Base-by-base conservation (phyloP, 2,797 vertebrate species). In the Orientallactaga sibirica region DNA sequence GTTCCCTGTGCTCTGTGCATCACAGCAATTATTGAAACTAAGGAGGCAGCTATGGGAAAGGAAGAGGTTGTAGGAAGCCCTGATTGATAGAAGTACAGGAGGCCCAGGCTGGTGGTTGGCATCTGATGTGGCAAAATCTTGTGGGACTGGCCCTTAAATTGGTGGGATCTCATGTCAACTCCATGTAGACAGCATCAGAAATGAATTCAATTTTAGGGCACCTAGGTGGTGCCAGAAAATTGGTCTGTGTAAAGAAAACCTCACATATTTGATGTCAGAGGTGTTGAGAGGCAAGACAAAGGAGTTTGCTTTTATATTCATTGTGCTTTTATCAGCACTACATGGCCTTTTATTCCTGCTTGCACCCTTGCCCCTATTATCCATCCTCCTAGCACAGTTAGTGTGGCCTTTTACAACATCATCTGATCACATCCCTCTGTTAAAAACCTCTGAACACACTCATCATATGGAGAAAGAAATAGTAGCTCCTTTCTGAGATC, bases 251-350 rank as follows among this genome's bases (percentile, higher is more conserved):
- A 62, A 15, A 18, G 25, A 20, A 73, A 66, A 20, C 3, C 27
- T 7, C 10, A 55, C 22, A 66, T 22, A 33, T 58, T 58, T 73
- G 37, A 20, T 66, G 27, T 16, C n/a, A 66, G 67, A 55, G 22
- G 15, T 43, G n/a, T 66, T 66, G 81, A 74, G 25, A 73, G n/a
- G 43, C 41, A 19, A 87, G 66, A 70, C 41, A 71, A 52, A 37
- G 16, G 20, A 58, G 33, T 78, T 78, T 41, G 41, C 55, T 55
- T 77, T 79, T 66, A 58, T 11, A 43, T 64, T 92, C n/a, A 33
- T 62, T 83, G 41, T 89, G 20, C n/a, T 79, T 84, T 93, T 85
- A 71, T 91, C 92, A 90, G 64, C 48, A 78, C 70, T 62, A 22
- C 19, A 66, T 27, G 41, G 85, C 15, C 16, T 86, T 88, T 94